Evolutionary conservation across 1,140 invertebrate genomes (phyloP).

Genomic region (Periplaneta americana): DNA sequence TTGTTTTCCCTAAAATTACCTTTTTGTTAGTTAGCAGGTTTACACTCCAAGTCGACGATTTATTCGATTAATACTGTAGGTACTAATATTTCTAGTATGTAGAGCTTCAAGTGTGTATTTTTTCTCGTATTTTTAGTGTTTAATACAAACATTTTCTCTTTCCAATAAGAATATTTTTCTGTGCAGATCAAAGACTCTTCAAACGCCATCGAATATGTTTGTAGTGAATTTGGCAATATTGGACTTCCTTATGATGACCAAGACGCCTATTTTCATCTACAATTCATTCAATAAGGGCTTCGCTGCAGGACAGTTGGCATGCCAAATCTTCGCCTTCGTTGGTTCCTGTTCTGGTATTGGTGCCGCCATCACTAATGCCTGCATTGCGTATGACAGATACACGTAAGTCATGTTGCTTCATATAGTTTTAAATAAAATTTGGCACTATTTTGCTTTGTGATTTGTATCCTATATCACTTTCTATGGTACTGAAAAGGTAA

Average conservation of each 20-base stretch:
- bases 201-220: slow-evolving; percentile 86
- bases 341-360: slow-evolving; percentile 76
- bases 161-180: too few relatives aligned
- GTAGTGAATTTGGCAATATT: slow-evolving; percentile 81
- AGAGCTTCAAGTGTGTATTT: too few relatives aligned
- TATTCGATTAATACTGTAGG: too few relatives aligned
- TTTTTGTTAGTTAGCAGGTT: too few relatives aligned
- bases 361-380: slow-evolving; percentile 71
- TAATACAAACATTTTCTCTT: too few relatives aligned
- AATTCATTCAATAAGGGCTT: slow-evolving; percentile 77
- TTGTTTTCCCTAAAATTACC: too few relatives aligned
- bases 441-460: too few relatives aligned
- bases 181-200: slow-evolving; percentile 69
- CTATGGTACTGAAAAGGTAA: too few relatives aligned
- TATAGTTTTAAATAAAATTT: too few relatives aligned
- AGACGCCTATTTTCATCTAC: slow-evolving; percentile 82
- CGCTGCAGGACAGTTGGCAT: slow-evolving; percentile 62
- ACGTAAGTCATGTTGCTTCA: slow-evolving; percentile 32
- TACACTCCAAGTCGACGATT: too few relatives aligned
- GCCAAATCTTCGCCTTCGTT: slow-evolving; percentile 70
- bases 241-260: slow-evolving; percentile 84
- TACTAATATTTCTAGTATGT: too few relatives aligned
- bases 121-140: not conserved
- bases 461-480: too few relatives aligned
- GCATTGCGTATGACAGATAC: slow-evolving; percentile 68